Conservation (phyloP, 1,140 invertebrate genomes). For the Telenomus remus region DNA sequence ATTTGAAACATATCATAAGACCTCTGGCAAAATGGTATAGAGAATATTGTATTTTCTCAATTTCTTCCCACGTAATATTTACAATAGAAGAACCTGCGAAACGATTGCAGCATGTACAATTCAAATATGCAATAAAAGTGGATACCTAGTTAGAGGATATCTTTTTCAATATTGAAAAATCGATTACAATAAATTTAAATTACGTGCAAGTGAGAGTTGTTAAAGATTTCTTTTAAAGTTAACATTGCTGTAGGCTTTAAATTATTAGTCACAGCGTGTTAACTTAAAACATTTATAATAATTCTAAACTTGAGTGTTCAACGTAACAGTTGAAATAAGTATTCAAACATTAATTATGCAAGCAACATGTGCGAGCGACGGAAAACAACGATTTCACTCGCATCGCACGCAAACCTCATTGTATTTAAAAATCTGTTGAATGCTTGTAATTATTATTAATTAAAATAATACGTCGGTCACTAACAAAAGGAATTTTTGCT, state of each 20-base stretch:
- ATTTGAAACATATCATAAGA: too few species aligned
- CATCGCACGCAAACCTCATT: conserved; percentile 25
- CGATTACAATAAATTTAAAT: too few species aligned
- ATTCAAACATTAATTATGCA: conserved; percentile 32
- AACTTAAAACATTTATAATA: too few species aligned
- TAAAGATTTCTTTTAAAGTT: too few species aligned
- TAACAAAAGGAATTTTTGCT: too few species aligned
- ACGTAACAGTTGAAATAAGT: not conserved
- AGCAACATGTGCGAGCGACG: conserved; percentile 31
- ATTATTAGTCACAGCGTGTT: too few species aligned
- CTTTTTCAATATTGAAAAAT: too few species aligned
- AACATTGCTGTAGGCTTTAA: too few species aligned
- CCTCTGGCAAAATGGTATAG: too few species aligned
- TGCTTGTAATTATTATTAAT: conserved; percentile 12
- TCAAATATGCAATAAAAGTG: not conserved
- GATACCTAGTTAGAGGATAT: too few species aligned
- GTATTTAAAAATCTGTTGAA: conserved; percentile 29
- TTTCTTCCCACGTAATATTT: conserved; percentile 39
- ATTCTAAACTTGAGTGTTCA: not conserved
- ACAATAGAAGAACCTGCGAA: conserved; percentile 22
- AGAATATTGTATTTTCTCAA: conserved; percentile 3
- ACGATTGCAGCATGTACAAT: conserved; percentile 6
- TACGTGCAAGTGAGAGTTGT: too few species aligned
- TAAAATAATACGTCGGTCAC: too few species aligned
- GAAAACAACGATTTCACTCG: conserved; percentile 25